Conservation (phyloP, 2,888 invertebrate genomes). For the Labia minor region DNA sequence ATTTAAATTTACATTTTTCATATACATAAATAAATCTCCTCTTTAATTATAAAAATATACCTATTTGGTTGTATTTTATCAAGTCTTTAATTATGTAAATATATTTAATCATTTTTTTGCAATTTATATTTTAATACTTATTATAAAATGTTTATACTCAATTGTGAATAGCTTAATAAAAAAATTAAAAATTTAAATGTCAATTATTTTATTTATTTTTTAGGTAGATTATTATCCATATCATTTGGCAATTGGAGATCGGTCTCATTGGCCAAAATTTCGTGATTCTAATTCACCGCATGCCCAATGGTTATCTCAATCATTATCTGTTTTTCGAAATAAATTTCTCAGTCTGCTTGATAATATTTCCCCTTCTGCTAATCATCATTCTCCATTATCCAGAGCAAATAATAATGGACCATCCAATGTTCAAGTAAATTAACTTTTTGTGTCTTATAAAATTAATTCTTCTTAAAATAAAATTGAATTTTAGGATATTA, state of each 20-base stretch:
- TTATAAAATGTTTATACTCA: too few species aligned
- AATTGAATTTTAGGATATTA: neutral
- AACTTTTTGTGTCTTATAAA: conserved; percentile 6
- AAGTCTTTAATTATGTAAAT: too few species aligned
- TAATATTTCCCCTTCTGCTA: conserved; percentile 36
- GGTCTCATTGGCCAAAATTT: conserved; percentile 82
- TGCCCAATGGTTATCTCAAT: conserved; percentile 76
- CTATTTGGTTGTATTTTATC: too few species aligned
- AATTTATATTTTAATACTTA: too few species aligned
- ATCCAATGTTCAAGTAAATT: conserved; percentile 20
- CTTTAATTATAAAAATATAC: too few species aligned
- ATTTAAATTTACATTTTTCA: too few species aligned
- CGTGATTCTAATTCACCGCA: conserved; percentile 69
- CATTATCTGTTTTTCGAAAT: conserved; percentile 66
- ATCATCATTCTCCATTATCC: conserved; percentile 41
- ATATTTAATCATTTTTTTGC: too few species aligned
- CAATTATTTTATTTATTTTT: neutral
- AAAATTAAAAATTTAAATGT: too few species aligned
- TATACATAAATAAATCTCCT: too few species aligned
- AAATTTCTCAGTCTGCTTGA: conserved; percentile 65
- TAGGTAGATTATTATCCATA: conserved; percentile 88
- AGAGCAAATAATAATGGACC: conserved; percentile 31
- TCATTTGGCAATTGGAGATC: conserved; percentile 78
- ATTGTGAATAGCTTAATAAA: too few species aligned
- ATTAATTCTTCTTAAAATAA: conserved; percentile 22